Evolutionary conservation across 2,113 vertebrate genomes (phyloP).

Genomic region (Neodon shergylaensis): DNA sequence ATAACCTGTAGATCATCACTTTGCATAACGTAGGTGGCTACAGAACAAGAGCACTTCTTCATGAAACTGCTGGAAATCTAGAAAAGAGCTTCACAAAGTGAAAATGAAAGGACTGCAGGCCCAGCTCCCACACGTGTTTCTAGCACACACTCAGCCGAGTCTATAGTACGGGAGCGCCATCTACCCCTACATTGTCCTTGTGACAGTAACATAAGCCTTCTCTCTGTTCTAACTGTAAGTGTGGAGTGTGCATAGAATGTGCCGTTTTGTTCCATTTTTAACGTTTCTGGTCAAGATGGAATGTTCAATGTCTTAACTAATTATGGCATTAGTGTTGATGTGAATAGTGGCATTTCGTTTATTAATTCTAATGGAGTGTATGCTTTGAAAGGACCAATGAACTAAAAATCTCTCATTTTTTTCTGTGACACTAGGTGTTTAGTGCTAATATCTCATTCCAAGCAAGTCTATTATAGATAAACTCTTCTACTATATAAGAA

Average conservation of each 20-base stretch:
- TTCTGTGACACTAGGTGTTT: neutral
- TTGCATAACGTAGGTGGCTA: no score
- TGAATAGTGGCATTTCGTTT: neutral
- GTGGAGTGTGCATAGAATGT: neutral
- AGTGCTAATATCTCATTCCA: neutral
- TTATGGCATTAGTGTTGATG: neutral
- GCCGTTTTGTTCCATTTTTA: neutral
- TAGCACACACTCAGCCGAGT: neutral
- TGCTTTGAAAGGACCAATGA: neutral
- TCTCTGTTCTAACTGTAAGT: neutral
- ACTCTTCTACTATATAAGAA: neutral
- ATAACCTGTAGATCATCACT: neutral
- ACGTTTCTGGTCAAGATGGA: neutral
- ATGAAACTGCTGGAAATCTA: neutral
- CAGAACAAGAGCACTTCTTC: neutral
- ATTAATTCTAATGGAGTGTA: neutral
- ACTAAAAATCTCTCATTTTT: neutral
- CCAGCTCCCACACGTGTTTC: neutral
- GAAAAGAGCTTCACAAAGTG: neutral
- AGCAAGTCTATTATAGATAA: neutral
- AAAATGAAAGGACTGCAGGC: fast-evolving
- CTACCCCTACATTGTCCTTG: neutral
- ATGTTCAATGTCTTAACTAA: neutral
- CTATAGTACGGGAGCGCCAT: neutral
- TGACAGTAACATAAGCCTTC: neutral